A percentile compares a stretch with the other conserved stretches of the same genome.
These are phyloP conservation scores for Creontiades dilutus DNA, from an alignment of 2,888 invertebrate species.

Conservation along the genomic window DNA sequence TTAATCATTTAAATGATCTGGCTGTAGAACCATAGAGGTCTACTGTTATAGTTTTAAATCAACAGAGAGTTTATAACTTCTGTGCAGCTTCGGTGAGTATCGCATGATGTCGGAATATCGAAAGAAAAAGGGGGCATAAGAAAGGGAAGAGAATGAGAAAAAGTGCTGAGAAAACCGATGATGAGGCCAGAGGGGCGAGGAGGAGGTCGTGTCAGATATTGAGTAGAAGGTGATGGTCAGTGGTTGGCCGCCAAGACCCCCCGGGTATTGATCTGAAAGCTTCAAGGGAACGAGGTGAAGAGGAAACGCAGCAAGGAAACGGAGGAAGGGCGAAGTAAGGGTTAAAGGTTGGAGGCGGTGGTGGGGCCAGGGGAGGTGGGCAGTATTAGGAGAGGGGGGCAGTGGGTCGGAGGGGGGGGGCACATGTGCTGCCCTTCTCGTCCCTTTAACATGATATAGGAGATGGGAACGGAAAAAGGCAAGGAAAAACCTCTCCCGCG, in stretches of 20 bases:
- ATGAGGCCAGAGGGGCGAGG: neutral
- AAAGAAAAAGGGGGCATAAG: constrained; percentile 38
- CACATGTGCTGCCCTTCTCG: constrained; percentile 65
- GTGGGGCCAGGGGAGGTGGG: neutral
- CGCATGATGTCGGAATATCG: neutral
- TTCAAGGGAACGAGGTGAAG: constrained; percentile 55
- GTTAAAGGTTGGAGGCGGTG: constrained; percentile 20
- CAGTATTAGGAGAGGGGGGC: neutral
- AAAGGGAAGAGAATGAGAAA: constrained; percentile 29
- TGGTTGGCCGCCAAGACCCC: constrained; percentile 71
- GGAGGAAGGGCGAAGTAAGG: constrained; percentile 44
- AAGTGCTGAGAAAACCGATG: constrained; percentile 48
- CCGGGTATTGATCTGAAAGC: constrained; percentile 69
- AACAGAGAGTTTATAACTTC: no score
- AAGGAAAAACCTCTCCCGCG: constrained; percentile 35
- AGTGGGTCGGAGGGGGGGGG: neutral
- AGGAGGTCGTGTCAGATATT: constrained; percentile 70
- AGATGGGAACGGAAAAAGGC: constrained; percentile 27
- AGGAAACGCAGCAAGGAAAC: constrained; percentile 41
- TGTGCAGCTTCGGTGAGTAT: no score
- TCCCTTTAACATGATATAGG: constrained; percentile 69
- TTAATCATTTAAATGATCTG: no score
- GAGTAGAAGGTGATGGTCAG: constrained; percentile 72
- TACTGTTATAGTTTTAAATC: no score
- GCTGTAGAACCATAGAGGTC: no score